Conservation (phyloP, 2,113 vertebrate species). For the Gobius niger region DNA sequence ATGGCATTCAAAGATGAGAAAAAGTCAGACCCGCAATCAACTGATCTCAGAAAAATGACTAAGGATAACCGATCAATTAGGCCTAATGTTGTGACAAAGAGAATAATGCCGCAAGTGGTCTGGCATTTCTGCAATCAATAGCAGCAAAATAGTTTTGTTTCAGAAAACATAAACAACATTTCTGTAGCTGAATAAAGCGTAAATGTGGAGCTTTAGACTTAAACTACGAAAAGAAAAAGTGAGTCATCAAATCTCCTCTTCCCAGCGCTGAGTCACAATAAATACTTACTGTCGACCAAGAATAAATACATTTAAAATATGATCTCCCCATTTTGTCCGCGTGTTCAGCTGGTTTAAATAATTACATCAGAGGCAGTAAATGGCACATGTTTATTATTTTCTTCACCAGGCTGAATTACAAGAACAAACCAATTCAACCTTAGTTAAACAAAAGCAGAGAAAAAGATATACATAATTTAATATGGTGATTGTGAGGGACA, state of each 20-base stretch:
- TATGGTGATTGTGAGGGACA: not conserved
- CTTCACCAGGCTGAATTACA: too few species aligned
- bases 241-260: too few species aligned
- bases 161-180: not conserved
- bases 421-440: not conserved
- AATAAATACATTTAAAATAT: too few species aligned
- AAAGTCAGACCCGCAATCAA: not conserved
- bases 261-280: too few species aligned
- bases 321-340: too few species aligned
- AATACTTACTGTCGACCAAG: too few species aligned
- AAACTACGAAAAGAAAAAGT: too few species aligned
- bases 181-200: not conserved
- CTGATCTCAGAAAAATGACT: too few species aligned
- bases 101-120: not conserved
- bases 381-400: too few species aligned
- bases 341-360: too few species aligned
- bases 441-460: not conserved
- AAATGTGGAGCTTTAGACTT: too few species aligned
- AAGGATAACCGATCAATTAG: not conserved
- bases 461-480: not conserved
- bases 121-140: not conserved
- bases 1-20: not conserved
- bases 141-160: not conserved
- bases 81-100: not conserved
- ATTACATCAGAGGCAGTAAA: too few species aligned